Conservation (phyloP, 2,113 vertebrate genomes). For the Boleophthalmus pectinirostris region DNA sequence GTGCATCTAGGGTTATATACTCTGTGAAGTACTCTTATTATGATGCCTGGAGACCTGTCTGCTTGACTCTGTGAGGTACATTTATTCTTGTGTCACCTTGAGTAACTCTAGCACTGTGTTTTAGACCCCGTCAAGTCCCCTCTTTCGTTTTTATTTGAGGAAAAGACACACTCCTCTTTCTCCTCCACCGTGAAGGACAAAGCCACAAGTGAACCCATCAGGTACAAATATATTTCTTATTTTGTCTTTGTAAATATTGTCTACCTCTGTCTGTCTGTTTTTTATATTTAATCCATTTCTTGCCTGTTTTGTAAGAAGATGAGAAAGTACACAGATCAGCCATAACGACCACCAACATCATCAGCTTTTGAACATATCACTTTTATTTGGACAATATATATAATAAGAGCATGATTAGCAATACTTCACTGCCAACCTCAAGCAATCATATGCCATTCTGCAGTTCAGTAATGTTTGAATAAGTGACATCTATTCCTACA, state of each 20-base stretch:
- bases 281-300: not conserved
- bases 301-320: not conserved
- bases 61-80: not conserved
- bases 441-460: too few relatives aligned
- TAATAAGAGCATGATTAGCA: not conserved
- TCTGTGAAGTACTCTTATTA: not conserved
- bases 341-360: not conserved
- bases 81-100: not conserved
- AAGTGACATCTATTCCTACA: too few relatives aligned
- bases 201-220: conserved; percentile 97
- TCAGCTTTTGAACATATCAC: not conserved
- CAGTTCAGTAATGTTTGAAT: too few relatives aligned
- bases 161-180: conserved; percentile 95
- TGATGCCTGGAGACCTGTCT: not conserved
- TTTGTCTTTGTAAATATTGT: not conserved
- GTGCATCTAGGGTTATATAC: conserved; percentile 59
- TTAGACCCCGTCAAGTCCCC: conserved; percentile 85
- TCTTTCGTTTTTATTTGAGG: conserved; percentile 93
- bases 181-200: conserved; percentile 99
- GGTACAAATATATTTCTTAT: conserved; percentile 69
- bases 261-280: too few relatives aligned
- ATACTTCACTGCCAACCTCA: not conserved
- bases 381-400: not conserved
- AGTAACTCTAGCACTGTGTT: conserved; percentile 1
- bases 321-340: not conserved